Conservation (phyloP, 37 sponge, comb jelly and placozoan genomes). For the Chondrosia reniformis region DNA sequence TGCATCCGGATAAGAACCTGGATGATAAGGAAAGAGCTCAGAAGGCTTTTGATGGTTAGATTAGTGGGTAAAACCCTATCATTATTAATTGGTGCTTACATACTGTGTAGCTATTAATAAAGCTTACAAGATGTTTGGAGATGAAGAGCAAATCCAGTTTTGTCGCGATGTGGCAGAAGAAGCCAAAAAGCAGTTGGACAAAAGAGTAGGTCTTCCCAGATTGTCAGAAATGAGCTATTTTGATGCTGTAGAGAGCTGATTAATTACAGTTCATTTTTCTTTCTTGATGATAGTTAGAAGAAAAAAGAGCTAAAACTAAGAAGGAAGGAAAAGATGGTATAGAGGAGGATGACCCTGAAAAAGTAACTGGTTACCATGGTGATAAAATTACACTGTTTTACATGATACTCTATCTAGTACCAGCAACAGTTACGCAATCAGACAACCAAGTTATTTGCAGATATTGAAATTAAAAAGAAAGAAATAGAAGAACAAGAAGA, state of each 20-base stretch:
- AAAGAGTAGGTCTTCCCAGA: background rate
- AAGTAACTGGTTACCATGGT: too few species aligned
- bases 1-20: slow-evolving; percentile 97
- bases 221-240: background rate
- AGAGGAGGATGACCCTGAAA: slow-evolving; percentile 86
- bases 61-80: background rate
- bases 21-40: slow-evolving; percentile 86
- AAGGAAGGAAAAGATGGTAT: slow-evolving; percentile 56
- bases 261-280: too few species aligned
- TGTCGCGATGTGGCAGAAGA: slow-evolving; percentile 63
- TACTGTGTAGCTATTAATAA: slow-evolving; percentile 67
- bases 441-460: slow-evolving; percentile 88
- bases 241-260: too few species aligned
- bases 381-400: too few species aligned
- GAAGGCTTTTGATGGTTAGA: slow-evolving; percentile 87
- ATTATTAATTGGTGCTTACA: background rate
- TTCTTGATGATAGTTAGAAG: slow-evolving; percentile 47
- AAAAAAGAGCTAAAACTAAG: slow-evolving; percentile 79
- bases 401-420: slow-evolving; percentile 56
- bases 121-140: slow-evolving; percentile 81
- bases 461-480: slow-evolving; percentile 80
- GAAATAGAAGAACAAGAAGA: slow-evolving; percentile 75
- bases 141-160: slow-evolving; percentile 72
- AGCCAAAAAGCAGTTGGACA: slow-evolving; percentile 46
- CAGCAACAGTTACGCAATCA: slow-evolving; percentile 41